A percentile compares a stretch with the other conserved stretches of the same genome.
phyloP scores from a whole-genome alignment of 1,140 invertebrate species.

The Cyclargus thomasi region DNA sequence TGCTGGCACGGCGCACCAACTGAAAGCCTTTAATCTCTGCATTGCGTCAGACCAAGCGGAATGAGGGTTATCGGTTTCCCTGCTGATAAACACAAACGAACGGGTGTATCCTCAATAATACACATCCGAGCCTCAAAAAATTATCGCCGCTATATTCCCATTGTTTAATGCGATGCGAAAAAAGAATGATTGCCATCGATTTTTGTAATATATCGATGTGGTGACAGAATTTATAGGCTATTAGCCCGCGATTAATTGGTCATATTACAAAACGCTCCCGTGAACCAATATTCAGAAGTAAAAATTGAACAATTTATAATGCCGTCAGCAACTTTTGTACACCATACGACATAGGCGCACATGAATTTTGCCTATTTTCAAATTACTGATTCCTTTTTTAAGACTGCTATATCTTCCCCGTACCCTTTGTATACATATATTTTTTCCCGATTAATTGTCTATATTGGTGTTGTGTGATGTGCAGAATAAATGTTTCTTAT shows the following conservation, averaged over 20 bases:
- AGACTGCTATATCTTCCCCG: too few species aligned
- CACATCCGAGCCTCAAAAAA: slow-evolving; percentile 52
- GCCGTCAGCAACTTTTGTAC: background rate
- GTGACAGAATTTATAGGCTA: slow-evolving; percentile 54
- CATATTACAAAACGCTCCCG: slow-evolving; percentile 31
- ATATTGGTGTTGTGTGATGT: too few species aligned
- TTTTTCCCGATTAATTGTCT: too few species aligned
- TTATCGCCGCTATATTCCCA: slow-evolving; percentile 44
- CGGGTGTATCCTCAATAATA: slow-evolving; percentile 50
- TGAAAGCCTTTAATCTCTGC: slow-evolving; percentile 71
- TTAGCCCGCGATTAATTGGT: slow-evolving; percentile 47
- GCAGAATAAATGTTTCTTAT: too few species aligned
- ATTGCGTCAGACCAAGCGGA: slow-evolving; percentile 64
- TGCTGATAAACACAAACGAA: slow-evolving; percentile 67
- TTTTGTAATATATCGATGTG: slow-evolving; percentile 53
- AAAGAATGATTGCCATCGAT: slow-evolving; percentile 48
- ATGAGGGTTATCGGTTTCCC: slow-evolving; percentile 67
- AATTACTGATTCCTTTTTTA: too few species aligned
- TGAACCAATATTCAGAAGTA: slow-evolving; percentile 12
- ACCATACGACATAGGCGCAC: too few species aligned
- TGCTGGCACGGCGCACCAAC: slow-evolving; percentile 45
- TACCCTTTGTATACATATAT: too few species aligned
- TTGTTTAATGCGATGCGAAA: slow-evolving; percentile 38
- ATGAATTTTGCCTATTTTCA: too few species aligned
- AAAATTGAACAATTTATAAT: background rate